A percentile compares a stretch with the other conserved stretches of the same genome.
Evolutionary conservation across 1,140 invertebrate genomes (phyloP).

Genomic region (Asbolus verrucosus): DNA sequence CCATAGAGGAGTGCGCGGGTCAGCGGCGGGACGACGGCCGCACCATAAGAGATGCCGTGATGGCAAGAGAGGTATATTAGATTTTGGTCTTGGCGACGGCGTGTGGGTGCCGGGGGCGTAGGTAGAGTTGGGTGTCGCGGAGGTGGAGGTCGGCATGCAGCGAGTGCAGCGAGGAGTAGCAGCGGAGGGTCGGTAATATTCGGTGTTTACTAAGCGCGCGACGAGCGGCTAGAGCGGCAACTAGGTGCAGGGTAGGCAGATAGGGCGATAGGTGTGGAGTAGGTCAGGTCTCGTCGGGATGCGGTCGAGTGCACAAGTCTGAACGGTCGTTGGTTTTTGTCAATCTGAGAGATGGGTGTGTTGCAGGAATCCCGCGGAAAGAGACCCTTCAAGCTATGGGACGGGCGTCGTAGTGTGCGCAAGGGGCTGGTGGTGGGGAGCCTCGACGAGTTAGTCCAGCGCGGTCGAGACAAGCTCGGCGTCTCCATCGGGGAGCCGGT

Average conservation of each 20-base stretch:
- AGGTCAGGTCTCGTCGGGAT: slow-evolving; percentile 59
- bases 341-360: slow-evolving; percentile 45
- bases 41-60: slow-evolving; percentile 70
- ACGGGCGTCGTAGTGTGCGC: slow-evolving; percentile 91
- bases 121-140: slow-evolving; percentile 15
- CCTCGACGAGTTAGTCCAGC: slow-evolving; percentile 90
- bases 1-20: slow-evolving; percentile 54
- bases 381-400: slow-evolving; percentile 98
- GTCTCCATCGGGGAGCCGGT: slow-evolving; percentile 85
- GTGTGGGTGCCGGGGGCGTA: not conserved
- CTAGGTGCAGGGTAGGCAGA: slow-evolving; percentile 31
- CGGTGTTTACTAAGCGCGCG: slow-evolving; percentile 33
- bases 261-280: slow-evolving; percentile 52
- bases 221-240: slow-evolving; percentile 42
- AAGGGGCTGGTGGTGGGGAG: slow-evolving; percentile 93
- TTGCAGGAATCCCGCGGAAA: slow-evolving; percentile 90
- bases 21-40: slow-evolving; percentile 59
- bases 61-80: slow-evolving; percentile 75
- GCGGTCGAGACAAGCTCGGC: slow-evolving; percentile 92
- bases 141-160: too few relatives aligned
- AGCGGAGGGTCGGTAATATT: slow-evolving; percentile 38
- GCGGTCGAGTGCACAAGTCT: slow-evolving; percentile 48
- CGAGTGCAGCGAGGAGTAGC: too few relatives aligned
- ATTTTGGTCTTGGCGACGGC: not conserved
- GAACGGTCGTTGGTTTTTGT: slow-evolving; percentile 21